phyloP scores from a whole-genome alignment of 2,797 vertebrate species.

The Coranthus polyacanthus region DNA sequence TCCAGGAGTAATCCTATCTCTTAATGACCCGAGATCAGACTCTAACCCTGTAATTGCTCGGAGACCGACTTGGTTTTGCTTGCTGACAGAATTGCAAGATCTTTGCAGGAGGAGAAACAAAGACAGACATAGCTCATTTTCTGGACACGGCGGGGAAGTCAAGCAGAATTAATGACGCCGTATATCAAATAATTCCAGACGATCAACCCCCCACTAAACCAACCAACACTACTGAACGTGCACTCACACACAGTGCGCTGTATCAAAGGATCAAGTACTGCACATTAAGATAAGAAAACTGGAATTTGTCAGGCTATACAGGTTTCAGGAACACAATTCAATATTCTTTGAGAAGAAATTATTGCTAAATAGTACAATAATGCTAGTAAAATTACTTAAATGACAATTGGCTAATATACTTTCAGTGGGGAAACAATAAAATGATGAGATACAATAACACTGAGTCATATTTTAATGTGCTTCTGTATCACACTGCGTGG shows the following conservation, averaged over 20 bases:
- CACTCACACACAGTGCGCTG: conserved; percentile 19
- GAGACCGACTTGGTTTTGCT: conserved; percentile 50
- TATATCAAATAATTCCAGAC: conserved; percentile 71
- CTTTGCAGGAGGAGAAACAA: conserved; percentile 46
- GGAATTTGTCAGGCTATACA: conserved; percentile 1
- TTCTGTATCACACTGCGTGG: conserved; percentile 12
- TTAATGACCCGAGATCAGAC: conserved; percentile 65
- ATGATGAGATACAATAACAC: conserved; percentile 13
- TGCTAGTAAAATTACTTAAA: conserved; percentile 21
- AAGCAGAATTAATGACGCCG: conserved; percentile 70
- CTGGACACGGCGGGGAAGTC: conserved; percentile 66
- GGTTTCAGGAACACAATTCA: conserved; percentile 5
- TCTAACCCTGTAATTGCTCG: conserved; percentile 64
- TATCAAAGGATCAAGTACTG: conserved; percentile 30
- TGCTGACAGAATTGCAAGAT: conserved; percentile 46
- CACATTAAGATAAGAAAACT: conserved; percentile 6
- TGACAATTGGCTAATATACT: conserved; percentile 23
- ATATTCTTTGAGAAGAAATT: conserved; percentile 14
- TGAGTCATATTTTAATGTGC: conserved; percentile 26
- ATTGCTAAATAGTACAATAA: conserved; percentile 10
- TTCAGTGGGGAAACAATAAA: conserved; percentile 31
- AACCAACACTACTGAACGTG: conserved; percentile 38
- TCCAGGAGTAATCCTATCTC: conserved; percentile 76
- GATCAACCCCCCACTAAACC: conserved; percentile 66
- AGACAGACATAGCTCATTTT: conserved; percentile 66